phyloP scores from a whole-genome alignment of 2,113 vertebrate species.

The Pardalotus punctatus region DNA sequence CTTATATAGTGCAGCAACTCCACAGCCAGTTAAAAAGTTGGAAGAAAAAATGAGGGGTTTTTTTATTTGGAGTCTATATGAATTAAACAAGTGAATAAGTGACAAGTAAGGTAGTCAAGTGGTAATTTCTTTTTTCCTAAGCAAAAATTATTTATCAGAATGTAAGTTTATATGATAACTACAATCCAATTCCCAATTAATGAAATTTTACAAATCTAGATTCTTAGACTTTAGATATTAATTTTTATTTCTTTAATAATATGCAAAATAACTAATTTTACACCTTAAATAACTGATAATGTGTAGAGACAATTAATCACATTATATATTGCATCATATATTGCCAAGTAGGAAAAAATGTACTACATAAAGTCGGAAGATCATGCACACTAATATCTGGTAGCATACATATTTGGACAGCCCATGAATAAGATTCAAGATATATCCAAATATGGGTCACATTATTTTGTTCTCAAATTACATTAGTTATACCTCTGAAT shows the following conservation, averaged over 20 bases:
- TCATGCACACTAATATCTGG: neutral
- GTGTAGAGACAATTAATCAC: neutral
- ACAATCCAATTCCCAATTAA: neutral
- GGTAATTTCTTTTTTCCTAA: neutral
- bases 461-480: neutral
- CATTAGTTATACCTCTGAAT: neutral
- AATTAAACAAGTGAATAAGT: neutral
- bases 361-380: neutral
- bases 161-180: neutral
- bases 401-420: neutral
- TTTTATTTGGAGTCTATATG: neutral
- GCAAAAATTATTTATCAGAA: neutral
- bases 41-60: neutral
- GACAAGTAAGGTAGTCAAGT: neutral
- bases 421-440: neutral
- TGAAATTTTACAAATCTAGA: neutral
- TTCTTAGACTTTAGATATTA: neutral
- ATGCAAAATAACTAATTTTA: neutral
- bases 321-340: neutral
- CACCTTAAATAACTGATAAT: neutral
- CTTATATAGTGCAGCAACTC: neutral
- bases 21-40: neutral
- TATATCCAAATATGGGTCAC: neutral
- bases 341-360: neutral
- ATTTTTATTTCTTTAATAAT: neutral